Conservation (phyloP, 2,113 vertebrate species). For the Nematolebias whitei region DNA sequence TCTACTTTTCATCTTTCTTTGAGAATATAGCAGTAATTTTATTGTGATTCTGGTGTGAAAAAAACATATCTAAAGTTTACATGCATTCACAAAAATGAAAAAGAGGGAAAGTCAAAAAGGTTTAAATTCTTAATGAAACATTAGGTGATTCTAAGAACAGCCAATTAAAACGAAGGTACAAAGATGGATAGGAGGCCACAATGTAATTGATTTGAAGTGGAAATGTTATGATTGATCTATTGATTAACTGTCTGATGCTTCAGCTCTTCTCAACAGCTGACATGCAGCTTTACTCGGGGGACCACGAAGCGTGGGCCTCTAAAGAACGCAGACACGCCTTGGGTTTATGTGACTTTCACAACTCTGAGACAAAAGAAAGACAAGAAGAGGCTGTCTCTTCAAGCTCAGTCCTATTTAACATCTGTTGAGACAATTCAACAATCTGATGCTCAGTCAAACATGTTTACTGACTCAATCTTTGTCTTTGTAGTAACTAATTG, state of each 20-base stretch:
- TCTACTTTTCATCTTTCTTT: slow-evolving; percentile 56
- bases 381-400: slow-evolving; percentile 13
- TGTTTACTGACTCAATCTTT: slow-evolving; percentile 6
- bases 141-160: slow-evolving; percentile 8
- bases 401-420: slow-evolving; percentile 23
- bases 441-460: slow-evolving; percentile 10
- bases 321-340: slow-evolving; percentile 33
- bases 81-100: not conserved
- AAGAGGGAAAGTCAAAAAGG: not conserved
- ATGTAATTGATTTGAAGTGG: slow-evolving; percentile 77
- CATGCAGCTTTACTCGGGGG: slow-evolving; percentile 63
- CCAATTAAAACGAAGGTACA: slow-evolving; percentile 37
- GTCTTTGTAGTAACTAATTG: not conserved
- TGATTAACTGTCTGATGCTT: slow-evolving; percentile 68
- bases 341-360: slow-evolving; percentile 37
- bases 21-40: slow-evolving; percentile 30
- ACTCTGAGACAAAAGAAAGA: slow-evolving; percentile 46
- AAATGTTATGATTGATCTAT: slow-evolving; percentile 83
- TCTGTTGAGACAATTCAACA: slow-evolving; percentile 28
- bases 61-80: not conserved
- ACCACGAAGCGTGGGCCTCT: slow-evolving; percentile 28
- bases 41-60: slow-evolving; percentile 7
- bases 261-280: slow-evolving; percentile 68
- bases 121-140: slow-evolving; percentile 10
- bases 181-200: slow-evolving; percentile 45